Conservation (phyloP, 2,113 vertebrate species). For the Azemiops feae region DNA sequence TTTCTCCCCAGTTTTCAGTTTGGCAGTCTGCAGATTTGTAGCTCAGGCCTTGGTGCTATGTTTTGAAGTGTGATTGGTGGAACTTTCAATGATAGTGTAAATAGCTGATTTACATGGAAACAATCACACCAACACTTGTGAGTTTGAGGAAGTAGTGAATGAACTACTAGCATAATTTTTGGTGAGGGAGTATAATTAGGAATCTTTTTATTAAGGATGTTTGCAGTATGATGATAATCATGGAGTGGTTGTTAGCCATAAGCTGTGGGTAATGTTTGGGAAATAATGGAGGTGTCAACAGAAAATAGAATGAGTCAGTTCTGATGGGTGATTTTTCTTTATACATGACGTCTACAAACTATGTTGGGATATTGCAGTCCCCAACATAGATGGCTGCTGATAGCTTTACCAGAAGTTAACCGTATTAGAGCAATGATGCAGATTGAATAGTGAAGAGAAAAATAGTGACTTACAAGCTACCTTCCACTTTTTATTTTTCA, state of each 20-base stretch:
- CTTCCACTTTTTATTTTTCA: not conserved
- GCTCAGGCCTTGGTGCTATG: not conserved
- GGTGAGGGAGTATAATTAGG: not conserved
- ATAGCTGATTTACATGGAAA: not conserved
- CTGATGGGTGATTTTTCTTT: not conserved
- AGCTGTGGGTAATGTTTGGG: not conserved
- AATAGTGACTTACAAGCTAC: not conserved
- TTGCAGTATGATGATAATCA: not conserved
- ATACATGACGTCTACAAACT: not conserved
- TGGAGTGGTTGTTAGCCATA: not conserved
- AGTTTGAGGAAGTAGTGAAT: not conserved
- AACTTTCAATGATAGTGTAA: not conserved
- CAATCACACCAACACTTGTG: not conserved
- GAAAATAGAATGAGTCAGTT: not conserved
- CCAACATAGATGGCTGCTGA: not conserved
- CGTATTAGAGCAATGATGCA: not conserved
- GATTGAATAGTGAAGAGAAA: not conserved
- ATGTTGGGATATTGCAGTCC: not conserved
- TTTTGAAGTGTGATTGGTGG: not conserved
- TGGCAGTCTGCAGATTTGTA: not conserved
- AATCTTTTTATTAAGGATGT: not conserved
- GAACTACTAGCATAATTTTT: not conserved
- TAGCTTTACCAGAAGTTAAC: not conserved
- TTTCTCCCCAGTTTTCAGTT: not conserved
- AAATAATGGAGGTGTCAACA: not conserved